These are phyloP conservation scores for Ammospiza caudacuta DNA, from an alignment of 2,113 vertebrate genomes.

Conservation along the genomic window DNA sequence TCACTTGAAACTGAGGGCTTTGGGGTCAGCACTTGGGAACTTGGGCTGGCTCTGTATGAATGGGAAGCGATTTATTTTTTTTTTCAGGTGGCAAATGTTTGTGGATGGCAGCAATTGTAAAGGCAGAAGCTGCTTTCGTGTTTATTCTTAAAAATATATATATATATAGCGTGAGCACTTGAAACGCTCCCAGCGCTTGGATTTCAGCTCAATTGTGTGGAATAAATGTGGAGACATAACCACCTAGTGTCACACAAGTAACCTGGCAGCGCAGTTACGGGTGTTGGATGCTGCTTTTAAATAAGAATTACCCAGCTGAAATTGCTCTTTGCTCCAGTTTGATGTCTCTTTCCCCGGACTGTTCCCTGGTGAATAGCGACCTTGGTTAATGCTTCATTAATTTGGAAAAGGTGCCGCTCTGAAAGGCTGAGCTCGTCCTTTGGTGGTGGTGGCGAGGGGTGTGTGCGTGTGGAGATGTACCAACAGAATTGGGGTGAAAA, in stretches of 20 bases:
- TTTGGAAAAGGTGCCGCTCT: constrained; percentile 26
- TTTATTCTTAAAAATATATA: not conserved
- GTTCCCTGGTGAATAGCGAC: not conserved
- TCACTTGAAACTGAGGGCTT: not conserved
- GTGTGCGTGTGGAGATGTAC: not conserved
- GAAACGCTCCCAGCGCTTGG: not conserved
- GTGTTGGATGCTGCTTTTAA: not conserved
- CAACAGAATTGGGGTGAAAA: not conserved
- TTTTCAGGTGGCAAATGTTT: not conserved
- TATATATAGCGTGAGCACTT: rapidly evolving
- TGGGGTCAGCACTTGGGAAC: not conserved
- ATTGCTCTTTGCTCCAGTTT: not conserved
- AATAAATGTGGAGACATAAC: not conserved
- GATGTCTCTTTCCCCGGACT: not conserved
- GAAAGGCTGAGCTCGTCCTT: constrained; percentile 28
- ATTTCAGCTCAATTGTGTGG: not conserved
- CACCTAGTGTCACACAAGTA: constrained; percentile 2
- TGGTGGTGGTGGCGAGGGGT: not conserved
- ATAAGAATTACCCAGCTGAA: not conserved
- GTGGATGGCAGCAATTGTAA: not conserved
- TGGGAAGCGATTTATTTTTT: not conserved
- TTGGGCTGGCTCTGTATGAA: not conserved
- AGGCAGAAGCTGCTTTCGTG: not conserved
- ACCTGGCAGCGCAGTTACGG: not conserved
- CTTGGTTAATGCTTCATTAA: constrained; percentile 53